These are phyloP conservation scores for Drosophila kepulauana DNA, from an alignment of 1,140 invertebrate genomes.

Conservation along the genomic window DNA sequence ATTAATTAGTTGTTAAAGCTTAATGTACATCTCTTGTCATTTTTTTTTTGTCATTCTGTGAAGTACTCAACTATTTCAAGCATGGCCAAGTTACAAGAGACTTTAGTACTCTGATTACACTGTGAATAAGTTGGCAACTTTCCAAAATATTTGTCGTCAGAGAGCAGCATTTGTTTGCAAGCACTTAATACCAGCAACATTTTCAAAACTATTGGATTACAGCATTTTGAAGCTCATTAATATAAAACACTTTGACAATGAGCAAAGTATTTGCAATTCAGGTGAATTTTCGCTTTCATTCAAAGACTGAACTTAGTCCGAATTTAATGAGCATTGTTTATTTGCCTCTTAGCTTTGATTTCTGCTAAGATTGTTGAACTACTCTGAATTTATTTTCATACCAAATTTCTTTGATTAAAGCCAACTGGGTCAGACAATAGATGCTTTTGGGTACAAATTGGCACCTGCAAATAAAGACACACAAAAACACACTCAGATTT, in stretches of 20 bases:
- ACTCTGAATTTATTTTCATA: constrained; percentile 34
- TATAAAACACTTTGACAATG: neutral
- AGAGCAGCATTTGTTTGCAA: no score
- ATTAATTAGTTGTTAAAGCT: constrained; percentile 4
- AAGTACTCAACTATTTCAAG: neutral
- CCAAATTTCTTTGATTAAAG: constrained; percentile 67
- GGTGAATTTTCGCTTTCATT: no score
- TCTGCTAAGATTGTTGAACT: neutral
- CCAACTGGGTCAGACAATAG: constrained; percentile 41
- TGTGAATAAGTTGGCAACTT: no score
- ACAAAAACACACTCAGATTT: constrained; percentile 18
- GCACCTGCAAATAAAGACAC: constrained; percentile 34
- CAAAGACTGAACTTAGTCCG: neutral
- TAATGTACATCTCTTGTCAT: neutral
- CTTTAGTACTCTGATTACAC: neutral
- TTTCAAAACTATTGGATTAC: constrained; percentile 3
- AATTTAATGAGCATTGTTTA: constrained; percentile 17
- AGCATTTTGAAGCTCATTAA: neutral
- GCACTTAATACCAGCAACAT: neutral
- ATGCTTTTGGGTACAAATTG: constrained; percentile 47
- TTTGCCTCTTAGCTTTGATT: constrained; percentile 6
- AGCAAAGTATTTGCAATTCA: neutral
- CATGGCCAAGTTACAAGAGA: neutral
- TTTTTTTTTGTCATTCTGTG: neutral
- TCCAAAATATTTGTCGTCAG: no score